These are phyloP conservation scores for Megatriorchis doriae DNA, from an alignment of 2,113 vertebrate species.

Conservation along the genomic window DNA sequence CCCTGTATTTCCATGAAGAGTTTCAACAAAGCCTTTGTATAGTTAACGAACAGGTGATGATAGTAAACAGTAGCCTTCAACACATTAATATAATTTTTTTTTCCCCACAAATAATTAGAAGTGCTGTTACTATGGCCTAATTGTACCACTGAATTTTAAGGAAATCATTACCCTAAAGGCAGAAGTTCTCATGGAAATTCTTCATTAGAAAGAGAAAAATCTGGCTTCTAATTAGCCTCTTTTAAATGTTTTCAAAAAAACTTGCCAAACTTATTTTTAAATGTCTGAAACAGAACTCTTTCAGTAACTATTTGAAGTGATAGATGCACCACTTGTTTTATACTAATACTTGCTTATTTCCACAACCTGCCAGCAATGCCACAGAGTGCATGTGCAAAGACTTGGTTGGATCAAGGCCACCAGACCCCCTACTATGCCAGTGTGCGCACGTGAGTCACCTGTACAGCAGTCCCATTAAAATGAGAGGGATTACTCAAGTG, in stretches of 20 bases:
- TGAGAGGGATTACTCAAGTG: neutral
- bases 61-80: neutral
- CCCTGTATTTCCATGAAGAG: neutral
- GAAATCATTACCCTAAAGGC: neutral
- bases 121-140: neutral
- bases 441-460: neutral
- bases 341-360: neutral
- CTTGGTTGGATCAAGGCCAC: neutral
- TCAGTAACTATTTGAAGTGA: neutral
- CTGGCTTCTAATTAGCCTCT: neutral
- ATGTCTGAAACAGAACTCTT: neutral
- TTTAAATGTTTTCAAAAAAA: neutral
- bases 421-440: rapidly evolving
- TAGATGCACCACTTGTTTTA: neutral
- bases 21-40: slow-evolving; percentile 1
- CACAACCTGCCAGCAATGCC: neutral
- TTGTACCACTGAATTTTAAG: neutral
- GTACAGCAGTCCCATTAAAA: neutral
- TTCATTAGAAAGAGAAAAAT: neutral
- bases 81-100: neutral
- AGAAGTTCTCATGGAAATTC: neutral
- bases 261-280: neutral
- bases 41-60: neutral
- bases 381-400: rapidly evolving
- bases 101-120: neutral